Evolutionary conservation across 2,888 invertebrate genomes (phyloP).

Genomic region (Coleophora flavipennella): DNA sequence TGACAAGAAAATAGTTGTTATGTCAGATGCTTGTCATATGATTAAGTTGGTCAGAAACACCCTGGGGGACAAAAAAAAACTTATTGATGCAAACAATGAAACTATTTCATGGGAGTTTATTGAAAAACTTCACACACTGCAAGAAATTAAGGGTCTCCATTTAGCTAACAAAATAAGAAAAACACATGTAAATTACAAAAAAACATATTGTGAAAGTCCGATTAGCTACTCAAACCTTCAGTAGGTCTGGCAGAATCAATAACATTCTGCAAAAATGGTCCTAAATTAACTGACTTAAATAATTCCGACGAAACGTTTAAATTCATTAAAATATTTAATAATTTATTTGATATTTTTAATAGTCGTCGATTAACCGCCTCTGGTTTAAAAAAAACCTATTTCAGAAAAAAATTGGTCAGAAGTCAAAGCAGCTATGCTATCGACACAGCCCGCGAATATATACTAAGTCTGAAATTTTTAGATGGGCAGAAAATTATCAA

Average conservation of each 20-base stretch:
- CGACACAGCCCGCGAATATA: too few species aligned
- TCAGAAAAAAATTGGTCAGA: not conserved
- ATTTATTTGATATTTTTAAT: not conserved
- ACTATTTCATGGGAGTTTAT: too few species aligned
- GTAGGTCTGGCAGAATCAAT: not conserved
- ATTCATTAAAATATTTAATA: not conserved
- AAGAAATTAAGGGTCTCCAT: not conserved
- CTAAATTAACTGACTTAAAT: not conserved
- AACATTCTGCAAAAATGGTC: not conserved
- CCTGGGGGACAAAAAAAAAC: conserved; percentile 1
- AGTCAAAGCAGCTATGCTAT: too few species aligned
- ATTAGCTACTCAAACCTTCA: not conserved
- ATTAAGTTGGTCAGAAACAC: conserved; percentile 8
- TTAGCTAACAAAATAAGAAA: not conserved
- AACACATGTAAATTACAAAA: not conserved
- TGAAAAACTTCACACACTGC: not conserved
- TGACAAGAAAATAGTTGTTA: not conserved
- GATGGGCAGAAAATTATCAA: too few species aligned
- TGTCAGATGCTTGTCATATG: conserved; percentile 9
- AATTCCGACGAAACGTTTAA: not conserved
- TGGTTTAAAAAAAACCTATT: not conserved
- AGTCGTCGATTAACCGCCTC: not conserved
- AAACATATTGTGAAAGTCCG: not conserved
- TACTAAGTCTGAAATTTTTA: too few species aligned
- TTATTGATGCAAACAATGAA: not conserved